These are phyloP conservation scores for Argyresthia albistria DNA, from an alignment of 2,888 invertebrate genomes.

Conservation along the genomic window DNA sequence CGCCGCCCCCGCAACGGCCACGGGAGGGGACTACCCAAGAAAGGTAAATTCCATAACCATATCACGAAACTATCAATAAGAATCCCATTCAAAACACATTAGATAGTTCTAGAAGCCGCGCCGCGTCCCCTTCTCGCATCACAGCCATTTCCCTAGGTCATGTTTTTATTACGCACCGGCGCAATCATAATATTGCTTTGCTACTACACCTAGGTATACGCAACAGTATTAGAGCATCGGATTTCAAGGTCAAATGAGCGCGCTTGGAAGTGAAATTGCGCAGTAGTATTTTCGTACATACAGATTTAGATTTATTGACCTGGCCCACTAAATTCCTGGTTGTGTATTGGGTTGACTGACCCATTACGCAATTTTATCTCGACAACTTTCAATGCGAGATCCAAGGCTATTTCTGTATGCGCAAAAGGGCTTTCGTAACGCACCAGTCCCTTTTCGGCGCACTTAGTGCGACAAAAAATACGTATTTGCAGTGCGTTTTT, in stretches of 20 bases:
- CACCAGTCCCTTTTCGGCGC: no score
- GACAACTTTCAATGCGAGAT: background rate
- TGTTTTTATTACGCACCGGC: conserved; percentile 47
- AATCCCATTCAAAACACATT: background rate
- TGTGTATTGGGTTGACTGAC: no score
- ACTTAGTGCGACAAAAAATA: no score
- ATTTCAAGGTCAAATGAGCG: background rate
- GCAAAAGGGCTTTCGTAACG: no score
- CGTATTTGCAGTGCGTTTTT: no score
- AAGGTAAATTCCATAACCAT: conserved; percentile 68
- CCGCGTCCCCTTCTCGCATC: conserved; percentile 5
- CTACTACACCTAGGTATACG: background rate
- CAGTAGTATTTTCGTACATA: no score
- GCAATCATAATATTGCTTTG: conserved; percentile 12
- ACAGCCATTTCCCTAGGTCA: background rate
- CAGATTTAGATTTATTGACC: no score
- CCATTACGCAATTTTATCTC: no score
- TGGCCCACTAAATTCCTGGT: no score
- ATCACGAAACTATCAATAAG: background rate
- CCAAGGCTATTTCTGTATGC: background rate
- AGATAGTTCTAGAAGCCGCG: conserved; percentile 43
- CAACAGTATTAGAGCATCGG: no score
- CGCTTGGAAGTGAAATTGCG: background rate
- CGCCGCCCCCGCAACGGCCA: conserved; percentile 88
- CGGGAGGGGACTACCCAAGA: conserved; percentile 89